These are phyloP conservation scores for Tetrao urogallus DNA, from an alignment of 2,113 vertebrate genomes.

Conservation along the genomic window DNA sequence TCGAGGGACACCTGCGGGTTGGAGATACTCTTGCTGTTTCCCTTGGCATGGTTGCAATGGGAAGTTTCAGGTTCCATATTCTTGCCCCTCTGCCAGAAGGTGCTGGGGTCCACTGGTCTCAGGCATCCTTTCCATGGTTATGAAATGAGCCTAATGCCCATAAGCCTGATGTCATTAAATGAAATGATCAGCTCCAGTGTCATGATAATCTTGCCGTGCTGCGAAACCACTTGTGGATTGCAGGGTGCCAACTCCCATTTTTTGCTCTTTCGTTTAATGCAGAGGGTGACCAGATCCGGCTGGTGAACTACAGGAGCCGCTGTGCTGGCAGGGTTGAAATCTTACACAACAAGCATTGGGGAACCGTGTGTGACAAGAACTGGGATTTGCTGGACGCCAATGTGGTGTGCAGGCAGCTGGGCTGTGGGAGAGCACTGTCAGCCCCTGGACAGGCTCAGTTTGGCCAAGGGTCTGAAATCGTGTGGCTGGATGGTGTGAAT, in stretches of 20 bases:
- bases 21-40: not conserved
- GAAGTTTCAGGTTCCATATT: not conserved
- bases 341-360: constrained; percentile 69
- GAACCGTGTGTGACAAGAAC: constrained; percentile 54
- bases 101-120: no score
- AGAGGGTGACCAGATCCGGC: not conserved
- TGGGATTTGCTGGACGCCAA: constrained; percentile 57
- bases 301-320: constrained; percentile 3
- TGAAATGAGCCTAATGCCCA: not conserved
- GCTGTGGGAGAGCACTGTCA: constrained; percentile 28
- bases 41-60: not conserved
- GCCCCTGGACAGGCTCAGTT: not conserved
- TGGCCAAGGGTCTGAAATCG: not conserved
- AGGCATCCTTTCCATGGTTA: not conserved
- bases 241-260: rapidly evolving
- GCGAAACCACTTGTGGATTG: no score
- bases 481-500: not conserved
- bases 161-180: not conserved
- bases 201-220: not conserved
- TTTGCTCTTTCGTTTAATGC: not conserved
- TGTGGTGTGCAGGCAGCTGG: constrained; percentile 70
- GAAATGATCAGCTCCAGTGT: not conserved
- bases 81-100: not conserved
- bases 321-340: constrained; percentile 74
- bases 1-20: no score